phyloP scores from a whole-genome alignment of 2,113 vertebrate genomes.

The Apteryx owenii region DNA sequence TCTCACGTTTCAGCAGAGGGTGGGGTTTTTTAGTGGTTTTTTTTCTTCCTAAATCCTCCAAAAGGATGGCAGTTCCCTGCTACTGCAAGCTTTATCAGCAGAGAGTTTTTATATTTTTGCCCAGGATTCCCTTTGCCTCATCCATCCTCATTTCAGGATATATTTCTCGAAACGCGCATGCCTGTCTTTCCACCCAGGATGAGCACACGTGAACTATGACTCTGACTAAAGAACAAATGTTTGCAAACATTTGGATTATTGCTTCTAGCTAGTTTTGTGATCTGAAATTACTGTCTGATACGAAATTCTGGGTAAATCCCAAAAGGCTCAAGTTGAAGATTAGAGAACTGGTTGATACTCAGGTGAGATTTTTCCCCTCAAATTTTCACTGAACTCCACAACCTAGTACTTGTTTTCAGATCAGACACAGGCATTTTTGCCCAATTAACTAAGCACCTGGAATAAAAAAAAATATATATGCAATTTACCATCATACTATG shows the following conservation, averaged over 20 bases:
- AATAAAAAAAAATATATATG: neutral
- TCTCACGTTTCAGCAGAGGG: neutral
- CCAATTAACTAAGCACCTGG: neutral
- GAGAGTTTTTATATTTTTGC: neutral
- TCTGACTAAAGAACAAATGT: neutral
- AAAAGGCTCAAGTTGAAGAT: neutral
- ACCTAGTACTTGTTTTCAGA: neutral
- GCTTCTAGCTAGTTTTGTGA: neutral
- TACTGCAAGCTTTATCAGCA: neutral
- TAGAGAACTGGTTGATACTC: neutral
- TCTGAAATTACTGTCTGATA: accelerated
- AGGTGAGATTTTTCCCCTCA: neutral
- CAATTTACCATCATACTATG: neutral
- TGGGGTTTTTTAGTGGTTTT: neutral
- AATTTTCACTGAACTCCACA: neutral
- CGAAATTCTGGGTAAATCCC: neutral
- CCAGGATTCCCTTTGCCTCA: neutral
- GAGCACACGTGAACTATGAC: too few relatives aligned
- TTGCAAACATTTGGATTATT: neutral
- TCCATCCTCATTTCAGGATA: neutral
- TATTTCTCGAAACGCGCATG: neutral
- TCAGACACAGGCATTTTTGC: neutral
- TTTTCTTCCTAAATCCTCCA: neutral
- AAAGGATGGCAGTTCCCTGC: neutral
- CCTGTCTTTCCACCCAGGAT: neutral